phyloP scores from a whole-genome alignment of 64 coral and sea anemone genomes.

The Astreopora myriophthalma region DNA sequence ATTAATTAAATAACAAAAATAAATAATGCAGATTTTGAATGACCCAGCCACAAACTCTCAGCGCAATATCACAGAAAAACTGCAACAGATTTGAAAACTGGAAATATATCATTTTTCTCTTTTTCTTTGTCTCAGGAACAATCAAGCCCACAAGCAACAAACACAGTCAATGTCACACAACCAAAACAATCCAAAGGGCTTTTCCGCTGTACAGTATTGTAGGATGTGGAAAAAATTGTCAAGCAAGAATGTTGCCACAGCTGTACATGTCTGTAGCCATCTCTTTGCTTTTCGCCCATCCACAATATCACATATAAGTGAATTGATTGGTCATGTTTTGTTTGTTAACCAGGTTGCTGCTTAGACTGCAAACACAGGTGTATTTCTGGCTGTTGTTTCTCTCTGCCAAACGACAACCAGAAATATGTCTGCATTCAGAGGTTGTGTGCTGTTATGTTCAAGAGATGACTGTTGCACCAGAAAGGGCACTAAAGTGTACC shows the following conservation, averaged over 20 bases:
- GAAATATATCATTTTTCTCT: background rate
- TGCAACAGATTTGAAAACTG: no score
- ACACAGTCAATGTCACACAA: constrained; percentile 71
- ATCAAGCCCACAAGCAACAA: constrained; percentile 74
- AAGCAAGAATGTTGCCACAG: background rate
- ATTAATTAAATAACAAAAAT: no score
- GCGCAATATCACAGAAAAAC: no score
- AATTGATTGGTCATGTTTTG: constrained; percentile 1
- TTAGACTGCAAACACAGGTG: background rate
- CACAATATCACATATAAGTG: background rate
- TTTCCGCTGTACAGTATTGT: constrained; percentile 44
- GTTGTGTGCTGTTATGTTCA: no score
- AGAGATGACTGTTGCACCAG: no score
- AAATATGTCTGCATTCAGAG: no score
- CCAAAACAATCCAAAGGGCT: constrained; percentile 50
- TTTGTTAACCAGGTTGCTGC: background rate
- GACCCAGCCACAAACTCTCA: no score
- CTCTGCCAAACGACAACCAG: background rate
- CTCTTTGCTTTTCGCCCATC: background rate
- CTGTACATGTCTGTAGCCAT: background rate
- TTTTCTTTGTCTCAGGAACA: constrained; percentile 63
- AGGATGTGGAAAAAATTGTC: background rate
- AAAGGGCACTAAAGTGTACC: no score
- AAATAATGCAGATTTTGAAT: no score
- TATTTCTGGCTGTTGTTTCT: background rate